Percentiles rank a stretch among this genome's conserved stretches.
Evolutionary conservation across 2,888 invertebrate genomes (phyloP).

Genomic region (Sinopyrophorus schimmeli): DNA sequence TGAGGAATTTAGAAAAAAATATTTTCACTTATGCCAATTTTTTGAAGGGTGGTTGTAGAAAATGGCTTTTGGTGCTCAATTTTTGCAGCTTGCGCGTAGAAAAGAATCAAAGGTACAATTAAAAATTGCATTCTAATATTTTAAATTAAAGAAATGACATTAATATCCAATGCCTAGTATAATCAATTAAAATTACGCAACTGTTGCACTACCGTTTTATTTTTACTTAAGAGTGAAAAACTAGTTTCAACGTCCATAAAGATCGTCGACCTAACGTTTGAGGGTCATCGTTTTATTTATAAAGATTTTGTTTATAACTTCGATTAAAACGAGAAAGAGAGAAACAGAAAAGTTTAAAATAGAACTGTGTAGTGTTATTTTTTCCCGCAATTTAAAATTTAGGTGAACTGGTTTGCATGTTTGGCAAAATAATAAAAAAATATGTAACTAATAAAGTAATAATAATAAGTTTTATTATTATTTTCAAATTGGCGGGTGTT

Average conservation of each 20-base stretch:
- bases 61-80: not conserved
- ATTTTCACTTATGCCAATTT: too few relatives aligned
- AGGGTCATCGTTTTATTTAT: constrained; percentile 19
- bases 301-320: constrained; percentile 17
- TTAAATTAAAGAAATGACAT: too few relatives aligned
- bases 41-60: too few relatives aligned
- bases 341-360: too few relatives aligned
- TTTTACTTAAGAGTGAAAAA: constrained; percentile 9
- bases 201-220: constrained; percentile 5
- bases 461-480: not conserved
- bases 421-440: too few relatives aligned
- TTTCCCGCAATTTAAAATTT: too few relatives aligned
- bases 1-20: too few relatives aligned
- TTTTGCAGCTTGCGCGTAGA: not conserved
- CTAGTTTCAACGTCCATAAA: constrained; percentile 11
- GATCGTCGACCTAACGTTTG: constrained; percentile 17
- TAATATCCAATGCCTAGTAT: too few relatives aligned
- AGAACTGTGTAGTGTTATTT: too few relatives aligned
- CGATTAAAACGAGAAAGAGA: constrained; percentile 14
- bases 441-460: too few relatives aligned
- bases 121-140: not conserved
- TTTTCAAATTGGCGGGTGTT: not conserved
- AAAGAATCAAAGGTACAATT: not conserved
- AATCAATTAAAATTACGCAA: too few relatives aligned
- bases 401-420: too few relatives aligned